phyloP scores from a whole-genome alignment of 2,797 vertebrate genomes.

The Pseudochirops cupreus region DNA sequence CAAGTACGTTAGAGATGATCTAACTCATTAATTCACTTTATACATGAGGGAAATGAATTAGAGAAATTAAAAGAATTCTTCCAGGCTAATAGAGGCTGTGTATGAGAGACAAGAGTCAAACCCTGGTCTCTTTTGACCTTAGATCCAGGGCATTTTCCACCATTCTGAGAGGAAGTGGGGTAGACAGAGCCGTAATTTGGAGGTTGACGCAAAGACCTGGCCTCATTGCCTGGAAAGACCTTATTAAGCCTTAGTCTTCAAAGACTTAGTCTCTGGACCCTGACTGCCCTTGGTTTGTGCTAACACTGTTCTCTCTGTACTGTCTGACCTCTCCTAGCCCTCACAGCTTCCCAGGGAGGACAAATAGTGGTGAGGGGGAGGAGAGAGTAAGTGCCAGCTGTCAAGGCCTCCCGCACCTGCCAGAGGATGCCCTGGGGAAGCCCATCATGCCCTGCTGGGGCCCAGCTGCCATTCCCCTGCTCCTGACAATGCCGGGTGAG shows the following conservation, averaged over 20 bases:
- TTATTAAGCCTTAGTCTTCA: conserved; percentile 30
- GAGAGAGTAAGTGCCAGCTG: conserved; percentile 55
- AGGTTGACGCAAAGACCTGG: not conserved
- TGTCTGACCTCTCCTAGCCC: conserved; percentile 1
- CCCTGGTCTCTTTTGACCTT: not conserved
- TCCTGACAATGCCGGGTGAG: conserved; percentile 71
- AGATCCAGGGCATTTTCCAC: not conserved
- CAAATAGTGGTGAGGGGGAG: conserved; percentile 20
- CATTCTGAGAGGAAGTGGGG: not conserved
- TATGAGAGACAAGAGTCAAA: not conserved
- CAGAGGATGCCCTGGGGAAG: conserved; percentile 63
- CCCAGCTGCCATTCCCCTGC: conserved; percentile 78
- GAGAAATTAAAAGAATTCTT: not conserved
- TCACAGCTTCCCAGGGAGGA: conserved; percentile 28
- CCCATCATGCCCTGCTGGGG: conserved; percentile 60
- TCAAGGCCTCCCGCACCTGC: conserved; percentile 68
- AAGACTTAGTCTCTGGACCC: not conserved
- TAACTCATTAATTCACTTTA: not conserved
- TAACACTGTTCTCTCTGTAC: not conserved
- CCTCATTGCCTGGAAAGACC: conserved; percentile 35
- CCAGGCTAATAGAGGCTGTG: not conserved
- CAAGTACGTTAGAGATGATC: not conserved
- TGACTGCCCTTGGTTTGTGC: not conserved
- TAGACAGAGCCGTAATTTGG: not conserved
- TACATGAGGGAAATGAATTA: not conserved